A percentile compares a stretch with the other conserved stretches of the same genome.
These are phyloP conservation scores for Meandrusa payeni DNA, from an alignment of 2,888 invertebrate species.

Conservation along the genomic window DNA sequence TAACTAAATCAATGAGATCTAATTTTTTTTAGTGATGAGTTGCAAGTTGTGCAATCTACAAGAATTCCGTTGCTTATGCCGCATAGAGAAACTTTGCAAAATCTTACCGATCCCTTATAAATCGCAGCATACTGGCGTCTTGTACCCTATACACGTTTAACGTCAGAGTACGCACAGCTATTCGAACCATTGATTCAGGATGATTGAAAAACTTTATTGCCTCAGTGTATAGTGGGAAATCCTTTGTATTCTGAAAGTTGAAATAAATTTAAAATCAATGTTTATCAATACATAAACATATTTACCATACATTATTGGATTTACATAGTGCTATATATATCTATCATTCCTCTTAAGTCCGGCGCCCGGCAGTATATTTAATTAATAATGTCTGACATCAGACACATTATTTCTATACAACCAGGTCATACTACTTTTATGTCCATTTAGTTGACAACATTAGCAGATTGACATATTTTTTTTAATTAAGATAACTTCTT, in stretches of 20 bases:
- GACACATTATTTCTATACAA: no score
- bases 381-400: no score
- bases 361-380: no score
- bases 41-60: no score
- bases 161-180: constrained; percentile 98
- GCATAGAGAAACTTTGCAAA: not conserved
- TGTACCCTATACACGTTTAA: constrained; percentile 98
- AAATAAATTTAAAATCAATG: constrained; percentile 1
- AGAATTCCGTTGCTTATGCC: no score
- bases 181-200: constrained; percentile 99
- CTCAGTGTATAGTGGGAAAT: constrained; percentile 99
- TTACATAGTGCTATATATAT: no score
- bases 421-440: no score
- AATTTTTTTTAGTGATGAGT: no score
- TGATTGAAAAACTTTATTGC: constrained; percentile 99
- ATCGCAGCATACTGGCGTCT: constrained; percentile 96
- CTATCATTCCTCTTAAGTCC: no score
- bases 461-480: no score
- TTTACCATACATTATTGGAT: constrained; percentile 10
- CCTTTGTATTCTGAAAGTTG: constrained; percentile 92
- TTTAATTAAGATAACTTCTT: constrained; percentile 9
- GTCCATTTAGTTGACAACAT: no score
- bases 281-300: constrained; percentile 2
- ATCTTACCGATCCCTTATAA: constrained; percentile 85
- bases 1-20: no score